Evolutionary conservation across 2,797 vertebrate species (phyloP), one percentile per base, ranked within the genome.

Genomic region (Chaunax sp.): DNA sequence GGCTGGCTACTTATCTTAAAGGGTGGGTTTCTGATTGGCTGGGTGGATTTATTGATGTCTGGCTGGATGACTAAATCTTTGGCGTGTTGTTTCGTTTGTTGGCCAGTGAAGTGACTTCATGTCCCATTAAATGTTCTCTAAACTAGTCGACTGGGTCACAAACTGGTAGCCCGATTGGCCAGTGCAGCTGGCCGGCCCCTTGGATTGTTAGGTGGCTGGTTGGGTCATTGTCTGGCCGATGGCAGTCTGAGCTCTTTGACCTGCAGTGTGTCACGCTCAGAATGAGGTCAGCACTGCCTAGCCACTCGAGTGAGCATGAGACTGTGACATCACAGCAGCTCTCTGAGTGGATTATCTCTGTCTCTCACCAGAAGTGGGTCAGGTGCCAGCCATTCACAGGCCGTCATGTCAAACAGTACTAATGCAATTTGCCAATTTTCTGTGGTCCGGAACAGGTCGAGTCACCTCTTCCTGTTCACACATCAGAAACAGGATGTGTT

Each of bases 211-310:
- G 33, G 16, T 60, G 50, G 16, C 15, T 20, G 44, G 63, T 40
- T 23, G 58, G 35, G 22, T 10, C 5, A 6, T 47, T 57, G 25
- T 19, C n/a, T n/a, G n/a, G n/a, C 41, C 2, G 16, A 65, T 55
- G 44, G 47, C 49, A 8, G 40, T 58, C 64, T 75, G 51, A 81
- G 65, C 78, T 59, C 26, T 28, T 47, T 74, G 74, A 66, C 75
- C 75, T 22, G 40, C 62, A 35, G 49, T 0, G 23, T 26, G 41
- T 67, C 53, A 47, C 14, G 0, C 40, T 43, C 10, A 46, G 76
- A 82, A 77, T 45, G 67, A 81, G 85, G 74, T 85, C 78, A 75
- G 44, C 3, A 4, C 47, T 30, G 44, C 19, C 40, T 46, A 54
- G 40, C 40, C n/a, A n/a, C n/a, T n/a, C n/a, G n/a, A n/a, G n/a